Evolutionary conservation across 2,888 invertebrate genomes (phyloP), one percentile per base, ranked within the genome.

Genomic region (Caradrina kadenii): DNA sequence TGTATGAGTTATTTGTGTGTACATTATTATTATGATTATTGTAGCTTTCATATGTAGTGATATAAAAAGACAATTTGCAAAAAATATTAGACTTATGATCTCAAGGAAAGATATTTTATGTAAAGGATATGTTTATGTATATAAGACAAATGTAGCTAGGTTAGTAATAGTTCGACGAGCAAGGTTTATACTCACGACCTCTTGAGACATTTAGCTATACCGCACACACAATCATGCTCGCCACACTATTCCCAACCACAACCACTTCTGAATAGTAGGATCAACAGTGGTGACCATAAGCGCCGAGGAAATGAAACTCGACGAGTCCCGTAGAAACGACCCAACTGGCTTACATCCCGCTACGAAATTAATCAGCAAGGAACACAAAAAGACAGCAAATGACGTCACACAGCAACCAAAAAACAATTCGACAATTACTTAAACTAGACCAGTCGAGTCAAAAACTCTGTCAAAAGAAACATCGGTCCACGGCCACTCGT

Each of bases 1-100:
- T 68, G 31, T 60, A 59, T 74, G 56, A 52, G 31, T 31, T 73
- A 50, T 74, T 79, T 48, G 45, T 50, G 26, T 54, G 49, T 54
- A 22, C 53, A 52, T n/a, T 42, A 42, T 56, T 48, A 56, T 56
- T 50, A 66, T 62, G 48, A 54, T 66, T 59, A 50, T 80, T 62
- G 26, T 45, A 56, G 31, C 42, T 54, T 61, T 17, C 39, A 39
- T 45, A 26, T 64, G 48, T 79, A 8, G 17, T 54, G 22, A 39
- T 39, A 65, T 74, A 58, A 54, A 65, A 48, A 53, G 42, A 15
- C 45, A 62, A 62, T 79, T 66, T 60, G 67, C n/a, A n/a, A 39
- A 35, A 64, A 8, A 59, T 22, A 17, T 74, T 13, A 64, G 15
- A 58, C 42, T 65, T 54, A 53, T 58, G 48, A 53, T 45, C 22